Evolutionary conservation across 2,797 vertebrate genomes (phyloP).

Genomic region (Myripristis murdjan): DNA sequence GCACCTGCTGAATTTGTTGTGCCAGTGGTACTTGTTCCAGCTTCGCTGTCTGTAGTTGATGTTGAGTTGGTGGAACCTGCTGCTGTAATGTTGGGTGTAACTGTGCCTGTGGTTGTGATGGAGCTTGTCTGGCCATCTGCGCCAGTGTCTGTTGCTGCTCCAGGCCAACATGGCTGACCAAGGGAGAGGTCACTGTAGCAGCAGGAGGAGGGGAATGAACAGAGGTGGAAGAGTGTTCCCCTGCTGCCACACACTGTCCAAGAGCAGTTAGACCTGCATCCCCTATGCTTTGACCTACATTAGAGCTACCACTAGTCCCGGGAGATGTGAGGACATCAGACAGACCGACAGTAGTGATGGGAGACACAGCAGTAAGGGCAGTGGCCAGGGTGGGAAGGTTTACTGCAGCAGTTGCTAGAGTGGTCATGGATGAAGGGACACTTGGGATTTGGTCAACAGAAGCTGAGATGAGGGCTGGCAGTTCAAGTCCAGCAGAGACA

Average conservation of each 20-base stretch:
- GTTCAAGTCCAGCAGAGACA: constrained; percentile 49
- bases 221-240: constrained; percentile 61
- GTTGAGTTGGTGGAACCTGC: constrained; percentile 47
- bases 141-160: constrained; percentile 67
- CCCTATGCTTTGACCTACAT: constrained; percentile 53
- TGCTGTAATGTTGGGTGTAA: constrained; percentile 53
- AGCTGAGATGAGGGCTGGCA: constrained; percentile 49
- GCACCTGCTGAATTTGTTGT: constrained; percentile 43
- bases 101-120: constrained; percentile 43
- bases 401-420: constrained; percentile 40
- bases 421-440: constrained; percentile 49
- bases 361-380: constrained; percentile 51
- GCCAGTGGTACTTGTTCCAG: constrained; percentile 49
- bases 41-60: constrained; percentile 53
- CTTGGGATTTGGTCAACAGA: constrained; percentile 54
- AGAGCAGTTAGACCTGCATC: constrained; percentile 49
- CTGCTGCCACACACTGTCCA: constrained; percentile 58
- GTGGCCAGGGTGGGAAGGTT: constrained; percentile 49
- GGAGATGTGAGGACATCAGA: constrained; percentile 56
- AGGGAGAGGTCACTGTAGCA: constrained; percentile 54
- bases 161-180: constrained; percentile 56
- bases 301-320: constrained; percentile 62
- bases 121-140: constrained; percentile 40
- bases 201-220: constrained; percentile 63
- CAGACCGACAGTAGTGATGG: constrained; percentile 34